These are phyloP conservation scores for Hippocampus guttulatus DNA, from an alignment of 2,113 vertebrate genomes.

Conservation along the genomic window DNA sequence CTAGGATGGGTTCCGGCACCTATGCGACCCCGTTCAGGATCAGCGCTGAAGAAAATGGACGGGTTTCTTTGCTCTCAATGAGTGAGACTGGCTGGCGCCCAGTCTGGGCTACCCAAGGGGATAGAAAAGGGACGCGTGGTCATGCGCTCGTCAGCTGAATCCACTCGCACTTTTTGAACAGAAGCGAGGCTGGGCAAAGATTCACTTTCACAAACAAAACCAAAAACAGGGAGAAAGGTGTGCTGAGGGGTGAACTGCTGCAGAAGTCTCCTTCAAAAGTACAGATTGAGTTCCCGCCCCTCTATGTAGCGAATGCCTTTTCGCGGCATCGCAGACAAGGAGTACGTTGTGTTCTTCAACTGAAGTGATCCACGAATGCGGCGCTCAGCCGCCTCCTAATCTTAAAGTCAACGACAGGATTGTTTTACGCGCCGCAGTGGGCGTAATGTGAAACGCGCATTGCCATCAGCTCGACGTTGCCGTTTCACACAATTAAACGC, in stretches of 20 bases:
- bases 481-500: slow-evolving; percentile 48
- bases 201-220: too few species aligned
- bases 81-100: too few species aligned
- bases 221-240: too few species aligned
- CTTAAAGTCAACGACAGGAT: slow-evolving; percentile 42
- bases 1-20: too few species aligned
- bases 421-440: slow-evolving; percentile 40
- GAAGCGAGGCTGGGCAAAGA: too few species aligned
- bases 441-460: slow-evolving; percentile 49
- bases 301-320: neutral
- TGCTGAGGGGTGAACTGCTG: neutral
- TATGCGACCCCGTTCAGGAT: too few species aligned
- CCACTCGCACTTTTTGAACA: too few species aligned
- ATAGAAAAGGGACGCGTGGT: too few species aligned
- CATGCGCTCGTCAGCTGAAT: too few species aligned
- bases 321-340: neutral
- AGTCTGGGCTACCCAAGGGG: too few species aligned
- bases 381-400: slow-evolving; percentile 35
- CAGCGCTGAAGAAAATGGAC: too few species aligned
- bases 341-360: neutral
- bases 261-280: neutral
- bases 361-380: slow-evolving; percentile 25
- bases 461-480: slow-evolving; percentile 26
- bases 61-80: too few species aligned
- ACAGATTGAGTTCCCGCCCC: neutral